Evolutionary conservation across 1,140 invertebrate species (phyloP).

Genomic region (Pseudobourletiella spinata): DNA sequence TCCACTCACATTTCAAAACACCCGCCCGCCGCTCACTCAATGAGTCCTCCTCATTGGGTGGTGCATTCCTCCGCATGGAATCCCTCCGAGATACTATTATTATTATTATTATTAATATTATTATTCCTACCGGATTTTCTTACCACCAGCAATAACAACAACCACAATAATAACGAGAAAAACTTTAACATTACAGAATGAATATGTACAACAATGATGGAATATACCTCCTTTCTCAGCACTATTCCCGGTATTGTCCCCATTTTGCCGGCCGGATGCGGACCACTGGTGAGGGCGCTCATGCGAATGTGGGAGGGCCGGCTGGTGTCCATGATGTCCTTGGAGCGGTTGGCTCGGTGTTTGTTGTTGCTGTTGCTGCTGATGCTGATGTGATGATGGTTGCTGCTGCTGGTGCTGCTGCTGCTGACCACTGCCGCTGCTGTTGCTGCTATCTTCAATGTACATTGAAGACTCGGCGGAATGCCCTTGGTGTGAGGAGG

Average conservation of each 20-base stretch:
- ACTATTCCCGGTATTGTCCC: slow-evolving; percentile 24
- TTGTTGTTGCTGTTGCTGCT: too few species aligned
- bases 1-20: too few species aligned
- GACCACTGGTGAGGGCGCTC: slow-evolving; percentile 20
- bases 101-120: not conserved
- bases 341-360: not conserved
- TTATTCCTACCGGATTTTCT: too few species aligned
- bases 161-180: not conserved
- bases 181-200: not conserved
- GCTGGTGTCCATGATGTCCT: not conserved
- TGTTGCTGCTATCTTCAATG: slow-evolving; percentile 27
- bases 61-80: too few species aligned
- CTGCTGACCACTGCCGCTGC: not conserved
- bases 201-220: not conserved
- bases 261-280: slow-evolving; percentile 28
- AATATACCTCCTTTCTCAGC: slow-evolving; percentile 11
- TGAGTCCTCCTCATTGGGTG: too few species aligned
- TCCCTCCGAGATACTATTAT: too few species aligned
- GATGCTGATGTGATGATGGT: too few species aligned
- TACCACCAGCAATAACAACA: too few species aligned
- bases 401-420: not conserved
- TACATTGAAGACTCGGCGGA: slow-evolving; percentile 35
- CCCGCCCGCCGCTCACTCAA: too few species aligned
- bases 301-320: not conserved
- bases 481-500: slow-evolving; percentile 28